phyloP scores from a whole-genome alignment of 2,888 invertebrate species.

The Pyrocoelia pectoralis region DNA sequence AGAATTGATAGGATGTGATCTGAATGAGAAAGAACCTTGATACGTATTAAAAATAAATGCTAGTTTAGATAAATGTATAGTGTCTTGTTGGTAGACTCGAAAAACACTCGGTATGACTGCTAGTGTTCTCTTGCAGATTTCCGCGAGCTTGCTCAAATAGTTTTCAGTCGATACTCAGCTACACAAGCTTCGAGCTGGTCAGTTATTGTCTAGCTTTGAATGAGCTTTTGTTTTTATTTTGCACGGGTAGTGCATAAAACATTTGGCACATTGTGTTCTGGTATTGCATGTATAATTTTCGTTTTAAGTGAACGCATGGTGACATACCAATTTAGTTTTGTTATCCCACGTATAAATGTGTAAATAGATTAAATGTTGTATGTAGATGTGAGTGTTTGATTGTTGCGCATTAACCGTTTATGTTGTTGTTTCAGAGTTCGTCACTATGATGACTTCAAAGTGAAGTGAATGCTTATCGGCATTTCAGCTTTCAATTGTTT shows the following conservation, averaged over 20 bases:
- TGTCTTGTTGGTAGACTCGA: slow-evolving; percentile 33
- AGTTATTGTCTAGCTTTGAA: slow-evolving; percentile 54
- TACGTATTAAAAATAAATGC: background rate
- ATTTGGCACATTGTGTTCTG: slow-evolving; percentile 17
- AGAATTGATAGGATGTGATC: too few relatives aligned
- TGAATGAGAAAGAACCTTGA: background rate
- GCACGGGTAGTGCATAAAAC: slow-evolving; percentile 31
- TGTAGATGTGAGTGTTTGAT: background rate
- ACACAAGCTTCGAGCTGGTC: slow-evolving; percentile 62
- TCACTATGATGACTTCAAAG: slow-evolving; percentile 99
- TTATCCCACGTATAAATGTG: background rate
- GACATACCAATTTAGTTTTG: background rate
- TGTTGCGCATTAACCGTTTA: background rate
- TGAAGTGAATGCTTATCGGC: slow-evolving; percentile 78
- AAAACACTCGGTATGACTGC: slow-evolving; percentile 51
- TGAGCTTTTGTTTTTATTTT: slow-evolving; percentile 37
- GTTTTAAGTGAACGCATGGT: background rate
- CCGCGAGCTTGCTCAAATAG: slow-evolving; percentile 78
- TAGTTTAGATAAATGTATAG: slow-evolving; percentile 34
- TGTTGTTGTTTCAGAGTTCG: slow-evolving; percentile 83
- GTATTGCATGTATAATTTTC: background rate
- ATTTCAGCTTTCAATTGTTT: slow-evolving; percentile 61
- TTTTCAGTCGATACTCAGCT: slow-evolving; percentile 71
- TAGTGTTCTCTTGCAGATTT: slow-evolving; percentile 75
- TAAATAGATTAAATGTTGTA: background rate